phyloP scores from a whole-genome alignment of 2,888 invertebrate genomes.

The Biston stratarius region DNA sequence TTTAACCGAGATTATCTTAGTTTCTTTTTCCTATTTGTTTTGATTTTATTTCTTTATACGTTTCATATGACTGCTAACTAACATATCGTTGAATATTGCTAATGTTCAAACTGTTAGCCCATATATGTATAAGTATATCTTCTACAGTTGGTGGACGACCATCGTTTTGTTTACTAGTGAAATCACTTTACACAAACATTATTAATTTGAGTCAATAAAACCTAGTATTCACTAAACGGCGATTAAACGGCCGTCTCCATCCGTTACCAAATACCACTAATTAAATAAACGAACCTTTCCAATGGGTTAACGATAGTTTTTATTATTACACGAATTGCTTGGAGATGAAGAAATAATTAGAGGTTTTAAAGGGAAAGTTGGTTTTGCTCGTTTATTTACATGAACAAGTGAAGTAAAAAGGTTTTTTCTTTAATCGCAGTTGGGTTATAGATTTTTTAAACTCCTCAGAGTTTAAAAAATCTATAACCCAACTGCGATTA shows the following conservation, averaged over 20 bases:
- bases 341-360: slow-evolving; percentile 41
- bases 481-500: no score
- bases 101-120: no score
- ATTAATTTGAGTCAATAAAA: not conserved
- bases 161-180: not conserved
- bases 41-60: no score
- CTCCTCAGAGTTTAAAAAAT: no score
- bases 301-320: slow-evolving; percentile 36
- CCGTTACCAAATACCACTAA: slow-evolving; percentile 27
- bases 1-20: no score
- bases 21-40: no score
- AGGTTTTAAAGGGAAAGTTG: slow-evolving; percentile 13
- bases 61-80: no score
- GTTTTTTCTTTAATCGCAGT: no score
- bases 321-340: slow-evolving; percentile 43
- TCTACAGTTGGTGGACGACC: no score
- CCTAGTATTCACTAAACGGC: not conserved
- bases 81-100: no score
- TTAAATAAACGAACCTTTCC: slow-evolving; percentile 36
- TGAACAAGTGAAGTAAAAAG: not conserved
- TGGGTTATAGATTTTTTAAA: no score
- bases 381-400: slow-evolving; percentile 14
- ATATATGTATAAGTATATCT: no score
- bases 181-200: not conserved
- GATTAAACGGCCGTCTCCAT: not conserved